Conservation (phyloP, 1,140 invertebrate genomes). For the Frieseomelitta varia region DNA sequence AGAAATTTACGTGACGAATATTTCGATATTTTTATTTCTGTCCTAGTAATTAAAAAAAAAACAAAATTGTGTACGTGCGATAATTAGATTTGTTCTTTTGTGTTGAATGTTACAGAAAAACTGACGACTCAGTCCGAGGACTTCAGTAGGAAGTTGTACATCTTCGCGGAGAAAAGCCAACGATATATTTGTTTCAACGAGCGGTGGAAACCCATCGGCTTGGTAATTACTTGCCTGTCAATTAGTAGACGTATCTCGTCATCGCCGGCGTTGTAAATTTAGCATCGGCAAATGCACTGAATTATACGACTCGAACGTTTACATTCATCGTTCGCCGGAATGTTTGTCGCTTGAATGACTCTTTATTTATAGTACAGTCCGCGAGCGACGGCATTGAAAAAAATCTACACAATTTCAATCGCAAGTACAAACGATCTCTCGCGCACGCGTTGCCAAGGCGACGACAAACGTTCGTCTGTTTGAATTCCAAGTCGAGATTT, state of each 20-base stretch:
- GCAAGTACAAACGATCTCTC: too few relatives aligned
- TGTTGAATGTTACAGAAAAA: conserved; percentile 80
- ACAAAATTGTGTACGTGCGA: not conserved
- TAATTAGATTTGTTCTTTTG: not conserved
- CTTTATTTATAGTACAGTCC: conserved; percentile 19
- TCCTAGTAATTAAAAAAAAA: too few relatives aligned
- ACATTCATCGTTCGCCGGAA: conserved; percentile 43
- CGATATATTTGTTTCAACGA: conserved; percentile 84
- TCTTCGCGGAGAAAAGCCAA: conserved; percentile 83
- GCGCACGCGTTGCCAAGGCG: too few relatives aligned
- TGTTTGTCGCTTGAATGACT: not conserved
- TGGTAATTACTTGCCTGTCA: conserved; percentile 78
- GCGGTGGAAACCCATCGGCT: conserved; percentile 82
- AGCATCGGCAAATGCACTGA: conserved; percentile 33
- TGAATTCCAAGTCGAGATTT: too few relatives aligned
- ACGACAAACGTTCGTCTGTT: too few relatives aligned
- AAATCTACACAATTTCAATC: too few relatives aligned
- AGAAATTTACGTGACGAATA: too few relatives aligned
- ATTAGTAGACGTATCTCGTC: conserved; percentile 61
- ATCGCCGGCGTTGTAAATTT: conserved; percentile 36
- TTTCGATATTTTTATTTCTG: too few relatives aligned
- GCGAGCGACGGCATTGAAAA: not conserved
- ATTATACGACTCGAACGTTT: conserved; percentile 30
- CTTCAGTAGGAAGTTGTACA: conserved; percentile 81
- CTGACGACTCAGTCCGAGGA: conserved; percentile 83